Evolutionary conservation across 1,140 invertebrate genomes (phyloP), one percentile per base, ranked within the genome.

Genomic region (Hydropsyche tenuis): DNA sequence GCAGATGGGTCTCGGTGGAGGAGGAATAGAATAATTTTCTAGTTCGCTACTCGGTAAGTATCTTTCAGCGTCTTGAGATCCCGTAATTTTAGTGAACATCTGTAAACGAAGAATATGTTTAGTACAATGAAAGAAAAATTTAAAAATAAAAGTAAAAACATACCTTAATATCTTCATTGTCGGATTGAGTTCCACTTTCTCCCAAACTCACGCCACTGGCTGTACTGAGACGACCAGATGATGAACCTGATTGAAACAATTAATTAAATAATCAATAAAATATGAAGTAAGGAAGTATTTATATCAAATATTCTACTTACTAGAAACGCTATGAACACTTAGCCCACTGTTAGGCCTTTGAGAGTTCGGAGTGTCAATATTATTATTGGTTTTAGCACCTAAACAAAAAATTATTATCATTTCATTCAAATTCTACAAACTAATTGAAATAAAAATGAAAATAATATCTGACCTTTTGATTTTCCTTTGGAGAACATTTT

Each of bases 171-270:
- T 93, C 92, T 74, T 95, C 93, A 69, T 90, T 89, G 80, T 95
- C 93, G 0, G 93, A 94, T 81, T 94, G 92, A 0, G 92, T 93
- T 65, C 93, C 93, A 79, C 92, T 94, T 78, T 95, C 93, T 0
- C 91, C 92, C 0, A 93, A 85, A 78, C 92, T 93, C 20, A 89
- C 89, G 1, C 90, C 91, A 78, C 92, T 93, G 0, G 89, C 90
- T 1, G 89, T 92, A 78, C 92, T 93, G 76, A 94, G 88, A 27
- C 93, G 87, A 1, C 92, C 92, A 4, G 92, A 93, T 0, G 92
- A 94, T 0, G 92, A 93, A 83, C 90, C 90, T 91, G 66, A 23
- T 73, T 79, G 63, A 30, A 69, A 23, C 46, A 37, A 68, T 20
- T 18, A 30, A 46, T 45, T 66, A 7, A 62, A 62, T n/a, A n/a